phyloP scores from a whole-genome alignment of 2,888 invertebrate genomes.

The Syritta pipiens region DNA sequence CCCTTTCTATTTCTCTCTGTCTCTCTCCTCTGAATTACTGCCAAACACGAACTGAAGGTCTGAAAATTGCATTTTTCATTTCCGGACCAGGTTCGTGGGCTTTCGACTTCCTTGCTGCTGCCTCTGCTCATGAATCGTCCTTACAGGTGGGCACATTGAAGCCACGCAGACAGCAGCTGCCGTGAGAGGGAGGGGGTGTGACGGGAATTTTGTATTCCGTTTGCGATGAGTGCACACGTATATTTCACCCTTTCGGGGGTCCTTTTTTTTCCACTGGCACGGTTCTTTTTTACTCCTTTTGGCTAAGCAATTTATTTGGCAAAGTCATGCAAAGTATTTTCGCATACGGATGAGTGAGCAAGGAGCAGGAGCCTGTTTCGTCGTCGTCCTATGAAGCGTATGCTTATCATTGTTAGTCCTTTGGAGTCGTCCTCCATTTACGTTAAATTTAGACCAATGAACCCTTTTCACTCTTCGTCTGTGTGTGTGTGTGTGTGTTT shows the following conservation, averaged over 20 bases:
- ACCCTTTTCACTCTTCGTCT: slow-evolving; percentile 31
- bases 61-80: slow-evolving; percentile 65
- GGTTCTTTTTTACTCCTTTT: slow-evolving; percentile 13
- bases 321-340: slow-evolving; percentile 60
- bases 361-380: slow-evolving; percentile 2
- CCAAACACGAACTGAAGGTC: slow-evolving; percentile 19
- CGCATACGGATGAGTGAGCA: slow-evolving; percentile 17
- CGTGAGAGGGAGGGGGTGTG: too few species aligned
- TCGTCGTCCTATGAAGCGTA: background rate
- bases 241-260: slow-evolving; percentile 23
- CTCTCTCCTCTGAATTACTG: background rate
- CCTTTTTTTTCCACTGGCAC: too few species aligned
- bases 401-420: slow-evolving; percentile 10
- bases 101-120: too few species aligned
- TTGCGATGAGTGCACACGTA: slow-evolving; percentile 28
- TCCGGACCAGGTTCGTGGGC: slow-evolving; percentile 50
- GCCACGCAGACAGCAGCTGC: too few species aligned
- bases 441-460: slow-evolving; percentile 56
- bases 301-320: slow-evolving; percentile 60
- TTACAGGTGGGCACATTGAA: slow-evolving; percentile 9
- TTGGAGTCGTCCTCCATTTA: slow-evolving; percentile 22
- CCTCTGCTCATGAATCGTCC: too few species aligned
- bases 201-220: slow-evolving; percentile 37
- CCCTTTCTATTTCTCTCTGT: too few species aligned
- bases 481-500: background rate